Evolutionary conservation across 2,113 vertebrate genomes (phyloP).

Genomic region (Dendropsophus ebraccatus): DNA sequence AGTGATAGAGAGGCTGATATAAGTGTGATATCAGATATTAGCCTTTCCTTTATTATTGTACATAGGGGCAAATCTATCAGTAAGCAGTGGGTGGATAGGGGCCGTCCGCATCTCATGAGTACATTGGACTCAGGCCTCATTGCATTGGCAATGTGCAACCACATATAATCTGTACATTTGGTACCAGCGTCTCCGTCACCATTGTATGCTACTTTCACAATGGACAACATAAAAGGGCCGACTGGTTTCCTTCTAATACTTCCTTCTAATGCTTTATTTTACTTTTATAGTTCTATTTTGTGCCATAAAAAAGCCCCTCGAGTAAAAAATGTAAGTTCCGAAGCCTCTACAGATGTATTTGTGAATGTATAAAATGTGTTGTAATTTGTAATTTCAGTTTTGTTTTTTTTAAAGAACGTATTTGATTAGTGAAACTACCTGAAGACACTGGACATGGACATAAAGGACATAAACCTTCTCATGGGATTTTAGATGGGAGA

Average conservation of each 20-base stretch:
- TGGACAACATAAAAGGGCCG: too few relatives aligned
- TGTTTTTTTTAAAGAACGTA: slow-evolving; percentile 2
- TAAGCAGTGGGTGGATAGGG: too few relatives aligned
- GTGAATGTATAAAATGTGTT: slow-evolving; percentile 27
- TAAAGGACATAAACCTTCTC: not conserved
- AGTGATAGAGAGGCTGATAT: too few relatives aligned
- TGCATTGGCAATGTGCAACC: too few relatives aligned
- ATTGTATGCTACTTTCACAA: too few relatives aligned
- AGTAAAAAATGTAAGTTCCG: not conserved
- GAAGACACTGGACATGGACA: not conserved
- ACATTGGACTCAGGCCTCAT: too few relatives aligned
- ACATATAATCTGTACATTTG: too few relatives aligned
- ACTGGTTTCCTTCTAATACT: not conserved
- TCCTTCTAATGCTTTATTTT: not conserved
- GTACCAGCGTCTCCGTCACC: too few relatives aligned
- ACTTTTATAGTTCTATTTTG: slow-evolving; percentile 4
- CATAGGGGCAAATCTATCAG: too few relatives aligned
- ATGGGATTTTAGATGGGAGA: not conserved
- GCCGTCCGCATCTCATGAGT: too few relatives aligned
- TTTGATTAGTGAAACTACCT: not conserved
- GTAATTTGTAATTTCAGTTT: slow-evolving; percentile 3
- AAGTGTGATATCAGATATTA: too few relatives aligned
- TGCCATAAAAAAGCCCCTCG: not conserved
- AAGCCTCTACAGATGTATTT: slow-evolving; percentile 9
- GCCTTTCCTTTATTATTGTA: too few relatives aligned